These are phyloP conservation scores for Tarsius wallacei DNA, from an alignment of 2,797 vertebrate genomes.

Conservation along the genomic window DNA sequence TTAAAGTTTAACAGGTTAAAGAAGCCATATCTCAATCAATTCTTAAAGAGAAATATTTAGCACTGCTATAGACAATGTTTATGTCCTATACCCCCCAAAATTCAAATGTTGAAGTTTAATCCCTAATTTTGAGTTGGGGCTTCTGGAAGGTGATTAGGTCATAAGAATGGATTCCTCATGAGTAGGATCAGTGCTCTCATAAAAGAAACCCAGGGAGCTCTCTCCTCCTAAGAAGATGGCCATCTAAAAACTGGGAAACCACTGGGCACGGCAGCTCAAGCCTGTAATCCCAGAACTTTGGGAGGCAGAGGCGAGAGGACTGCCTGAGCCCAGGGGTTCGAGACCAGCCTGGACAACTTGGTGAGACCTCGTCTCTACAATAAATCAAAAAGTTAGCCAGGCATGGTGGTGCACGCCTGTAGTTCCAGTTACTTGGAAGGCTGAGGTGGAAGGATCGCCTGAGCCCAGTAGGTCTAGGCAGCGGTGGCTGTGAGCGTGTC, in stretches of 20 bases:
- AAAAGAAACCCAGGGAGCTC: background rate
- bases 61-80: background rate
- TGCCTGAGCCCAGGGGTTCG: no score
- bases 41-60: background rate
- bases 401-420: no score
- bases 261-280: no score
- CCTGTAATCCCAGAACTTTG: no score
- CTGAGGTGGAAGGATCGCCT: no score
- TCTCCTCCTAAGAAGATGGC: background rate
- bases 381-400: no score
- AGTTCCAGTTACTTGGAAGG: no score
- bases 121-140: background rate
- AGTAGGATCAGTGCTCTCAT: background rate
- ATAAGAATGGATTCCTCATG: background rate
- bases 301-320: no score
- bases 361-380: no score
- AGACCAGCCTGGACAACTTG: no score
- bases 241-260: background rate
- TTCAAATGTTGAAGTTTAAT: background rate
- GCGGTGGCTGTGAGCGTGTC: no score
- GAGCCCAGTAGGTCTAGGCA: no score
- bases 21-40: background rate
- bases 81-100: background rate
- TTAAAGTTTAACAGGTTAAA: conserved; percentile 35
- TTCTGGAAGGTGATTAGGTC: background rate